A percentile compares a stretch with the other conserved stretches of the same genome.
These are phyloP conservation scores for Periophthalmus magnuspinnatus DNA, from an alignment of 2,797 vertebrate genomes.

Conservation along the genomic window DNA sequence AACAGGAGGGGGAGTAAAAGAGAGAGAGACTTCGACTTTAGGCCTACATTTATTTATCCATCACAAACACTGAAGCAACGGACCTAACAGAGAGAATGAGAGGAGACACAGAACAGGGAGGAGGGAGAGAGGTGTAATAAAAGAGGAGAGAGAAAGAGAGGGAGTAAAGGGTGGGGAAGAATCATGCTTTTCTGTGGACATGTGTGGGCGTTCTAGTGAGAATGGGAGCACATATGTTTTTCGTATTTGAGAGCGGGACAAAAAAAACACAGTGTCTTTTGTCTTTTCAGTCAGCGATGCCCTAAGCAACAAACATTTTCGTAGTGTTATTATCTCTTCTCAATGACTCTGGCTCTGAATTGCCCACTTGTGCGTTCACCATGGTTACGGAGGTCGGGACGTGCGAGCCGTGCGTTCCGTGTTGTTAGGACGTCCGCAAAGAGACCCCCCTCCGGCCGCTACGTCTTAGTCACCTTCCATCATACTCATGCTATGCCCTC, in stretches of 20 bases:
- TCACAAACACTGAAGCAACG: no score
- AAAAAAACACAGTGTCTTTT: conserved; percentile 16
- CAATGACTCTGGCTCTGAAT: conserved; percentile 48
- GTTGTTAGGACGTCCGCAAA: conserved; percentile 45
- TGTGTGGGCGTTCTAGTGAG: conserved; percentile 68
- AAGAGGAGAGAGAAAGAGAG: background rate
- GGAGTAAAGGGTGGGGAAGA: background rate
- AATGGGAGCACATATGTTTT: conserved; percentile 38
- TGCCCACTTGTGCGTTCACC: conserved; percentile 64
- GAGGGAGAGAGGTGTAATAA: no score
- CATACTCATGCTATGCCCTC: conserved; percentile 3
- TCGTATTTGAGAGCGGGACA: conserved; percentile 9
- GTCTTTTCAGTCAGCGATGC: conserved; percentile 32
- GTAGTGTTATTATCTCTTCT: conserved; percentile 45
- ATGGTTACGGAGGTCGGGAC: conserved; percentile 63
- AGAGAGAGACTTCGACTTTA: no score
- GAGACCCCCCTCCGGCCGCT: conserved; percentile 54
- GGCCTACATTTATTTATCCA: no score
- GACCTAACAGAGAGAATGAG: no score
- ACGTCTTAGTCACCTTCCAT: conserved; percentile 30
- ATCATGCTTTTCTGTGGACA: conserved; percentile 57
- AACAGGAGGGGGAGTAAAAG: no score
- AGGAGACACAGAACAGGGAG: no score
- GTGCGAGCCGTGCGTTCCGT: conserved; percentile 42
- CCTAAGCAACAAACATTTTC: conserved; percentile 61